Evolutionary conservation across 2,797 vertebrate genomes (phyloP).

Genomic region (Carcharodon carcharias): DNA sequence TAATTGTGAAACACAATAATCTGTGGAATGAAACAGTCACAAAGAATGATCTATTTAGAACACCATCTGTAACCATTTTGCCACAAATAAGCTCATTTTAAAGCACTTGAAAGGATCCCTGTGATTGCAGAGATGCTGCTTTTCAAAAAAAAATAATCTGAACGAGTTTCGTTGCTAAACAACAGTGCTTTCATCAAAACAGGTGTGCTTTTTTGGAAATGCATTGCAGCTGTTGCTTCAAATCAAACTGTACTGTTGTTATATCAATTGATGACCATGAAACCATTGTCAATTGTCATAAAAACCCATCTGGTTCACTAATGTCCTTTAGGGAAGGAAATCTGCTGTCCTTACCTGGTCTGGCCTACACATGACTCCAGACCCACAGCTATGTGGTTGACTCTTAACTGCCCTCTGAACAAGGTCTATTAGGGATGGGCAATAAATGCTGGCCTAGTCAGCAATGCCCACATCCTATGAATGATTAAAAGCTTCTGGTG

Average conservation of each 20-base stretch:
- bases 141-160: not conserved
- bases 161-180: not conserved
- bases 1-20: not conserved
- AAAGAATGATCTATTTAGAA: not conserved
- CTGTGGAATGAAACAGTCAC: not conserved
- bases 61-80: not conserved
- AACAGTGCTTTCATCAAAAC: not conserved
- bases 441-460: too few relatives aligned
- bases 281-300: too few relatives aligned
- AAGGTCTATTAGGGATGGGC: too few relatives aligned
- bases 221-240: conserved; percentile 7
- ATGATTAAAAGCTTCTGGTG: not conserved
- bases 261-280: too few relatives aligned
- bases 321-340: too few relatives aligned
- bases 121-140: not conserved
- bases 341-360: too few relatives aligned
- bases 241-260: not conserved
- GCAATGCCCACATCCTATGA: too few relatives aligned
- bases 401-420: too few relatives aligned
- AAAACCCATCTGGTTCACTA: too few relatives aligned
- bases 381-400: too few relatives aligned
- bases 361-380: too few relatives aligned
- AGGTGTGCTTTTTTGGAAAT: conserved; percentile 3
- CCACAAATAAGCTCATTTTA: not conserved
- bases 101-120: not conserved